Evolutionary conservation across 2,888 invertebrate species (phyloP), one percentile per base, ranked within the genome.

Genomic region (Apodemia mormo): DNA sequence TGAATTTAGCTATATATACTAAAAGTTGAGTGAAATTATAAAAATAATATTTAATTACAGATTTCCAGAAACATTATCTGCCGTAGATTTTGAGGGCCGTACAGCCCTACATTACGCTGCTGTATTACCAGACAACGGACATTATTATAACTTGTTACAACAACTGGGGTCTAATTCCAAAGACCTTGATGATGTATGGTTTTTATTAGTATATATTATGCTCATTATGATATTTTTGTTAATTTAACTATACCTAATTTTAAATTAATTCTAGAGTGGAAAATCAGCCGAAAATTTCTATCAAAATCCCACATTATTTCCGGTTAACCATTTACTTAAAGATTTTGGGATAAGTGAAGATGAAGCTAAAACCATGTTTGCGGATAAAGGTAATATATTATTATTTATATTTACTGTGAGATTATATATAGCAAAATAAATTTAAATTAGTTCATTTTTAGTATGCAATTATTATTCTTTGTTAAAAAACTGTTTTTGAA

Each of bases 101-200:
- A 97, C 97, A n/a, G 96, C 98, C 1, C 92, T 98, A 74, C 98
- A 98, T 88, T 98, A 98, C 83, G 97, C 98, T 2, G 97, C 97
- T 3, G 96, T 96, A 12, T 89, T 97, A 71, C 95, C 96, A 58
- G 97, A 98, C 80, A 98, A 98, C 81, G 97, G 97, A 0, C 97
- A 97, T 84, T 97, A 97, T 82, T 98, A 96, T 85, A 97, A 97
- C 85, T 94, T 98, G 69, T 92, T 98, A 68, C 94, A 96, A 76
- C 97, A 97, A 83, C 94, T 98, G 71, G 98, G 98, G 67, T 97
- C 97, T 52, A 97, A 98, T 89, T 95, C 96, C 2, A 96, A 96
- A 80, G 93, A 96, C 68, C 94, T 96, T 76, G 98, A 98, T 88
- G 97, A 97, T 85, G 98, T 98, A 92, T 94, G 95, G 9, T 29